A percentile compares a stretch with the other conserved stretches of the same genome.
These are phyloP conservation scores for Cotesia chilonis DNA, from an alignment of 1,140 invertebrate genomes.

Conservation along the genomic window DNA sequence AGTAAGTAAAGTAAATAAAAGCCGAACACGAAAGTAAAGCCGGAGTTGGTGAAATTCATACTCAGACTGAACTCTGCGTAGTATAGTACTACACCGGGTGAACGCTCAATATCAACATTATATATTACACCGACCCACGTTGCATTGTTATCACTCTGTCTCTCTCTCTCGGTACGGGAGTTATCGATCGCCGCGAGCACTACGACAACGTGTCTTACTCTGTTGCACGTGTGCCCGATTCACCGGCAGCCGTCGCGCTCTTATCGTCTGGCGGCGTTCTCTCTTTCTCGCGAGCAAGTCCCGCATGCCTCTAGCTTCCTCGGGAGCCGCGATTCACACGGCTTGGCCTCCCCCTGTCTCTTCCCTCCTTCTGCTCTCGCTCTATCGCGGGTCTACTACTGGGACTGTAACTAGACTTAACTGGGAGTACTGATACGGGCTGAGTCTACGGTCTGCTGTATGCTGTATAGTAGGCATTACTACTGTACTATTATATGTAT, in stretches of 20 bases:
- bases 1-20: too few relatives aligned
- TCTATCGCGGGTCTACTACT: slow-evolving; percentile 10
- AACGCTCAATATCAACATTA: slow-evolving; percentile 14
- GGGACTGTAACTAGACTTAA: too few relatives aligned
- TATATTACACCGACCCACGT: slow-evolving; percentile 40
- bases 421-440: not conserved
- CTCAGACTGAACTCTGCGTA: too few relatives aligned
- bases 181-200: slow-evolving; percentile 42
- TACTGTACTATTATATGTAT: not conserved
- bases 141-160: slow-evolving; percentile 51
- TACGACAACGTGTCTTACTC: slow-evolving; percentile 9
- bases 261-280: not conserved
- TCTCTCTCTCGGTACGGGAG: slow-evolving; percentile 39
- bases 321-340: not conserved
- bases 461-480: not conserved
- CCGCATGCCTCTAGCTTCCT: not conserved
- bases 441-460: not conserved
- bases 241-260: slow-evolving; percentile 7
- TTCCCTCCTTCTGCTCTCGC: not conserved
- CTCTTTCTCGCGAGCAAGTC: not conserved
- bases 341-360: not conserved
- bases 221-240: not conserved
- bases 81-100: too few relatives aligned
- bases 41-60: too few relatives aligned
- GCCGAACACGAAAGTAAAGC: too few relatives aligned